phyloP scores from a whole-genome alignment of 2,113 vertebrate genomes.

The Sander lucioperca region DNA sequence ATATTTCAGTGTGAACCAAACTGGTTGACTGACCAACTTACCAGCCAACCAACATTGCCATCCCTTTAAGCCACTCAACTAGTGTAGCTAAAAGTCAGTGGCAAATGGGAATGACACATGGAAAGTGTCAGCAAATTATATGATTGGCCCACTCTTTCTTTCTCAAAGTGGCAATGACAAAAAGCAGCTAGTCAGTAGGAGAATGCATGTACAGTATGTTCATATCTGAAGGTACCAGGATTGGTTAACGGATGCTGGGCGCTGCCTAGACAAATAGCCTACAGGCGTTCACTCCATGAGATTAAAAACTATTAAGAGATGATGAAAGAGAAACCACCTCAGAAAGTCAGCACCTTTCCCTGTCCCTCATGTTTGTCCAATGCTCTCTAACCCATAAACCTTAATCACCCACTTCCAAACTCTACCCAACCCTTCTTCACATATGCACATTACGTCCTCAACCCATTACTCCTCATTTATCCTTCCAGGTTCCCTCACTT shows the following conservation, averaged over 20 bases:
- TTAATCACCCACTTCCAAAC: slow-evolving; percentile 41
- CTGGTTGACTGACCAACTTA: background rate
- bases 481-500: slow-evolving; percentile 5
- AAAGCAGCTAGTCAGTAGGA: background rate
- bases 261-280: slow-evolving; percentile 12
- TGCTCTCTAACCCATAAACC: slow-evolving; percentile 26
- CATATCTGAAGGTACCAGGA: background rate
- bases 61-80: background rate
- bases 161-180: background rate
- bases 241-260: background rate
- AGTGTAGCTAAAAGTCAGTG: background rate
- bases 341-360: background rate
- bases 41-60: background rate
- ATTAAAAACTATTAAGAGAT: slow-evolving; percentile 36
- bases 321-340: slow-evolving; percentile 10
- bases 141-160: background rate
- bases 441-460: slow-evolving; percentile 37
- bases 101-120: background rate
- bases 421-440: background rate
- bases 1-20: background rate
- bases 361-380: slow-evolving; percentile 21
- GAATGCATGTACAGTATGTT: background rate
- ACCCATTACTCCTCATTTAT: slow-evolving; percentile 42
- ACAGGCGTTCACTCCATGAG: background rate
- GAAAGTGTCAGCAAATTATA: background rate